phyloP scores from a whole-genome alignment of 2,888 invertebrate species.

The Drosophila rubida region DNA sequence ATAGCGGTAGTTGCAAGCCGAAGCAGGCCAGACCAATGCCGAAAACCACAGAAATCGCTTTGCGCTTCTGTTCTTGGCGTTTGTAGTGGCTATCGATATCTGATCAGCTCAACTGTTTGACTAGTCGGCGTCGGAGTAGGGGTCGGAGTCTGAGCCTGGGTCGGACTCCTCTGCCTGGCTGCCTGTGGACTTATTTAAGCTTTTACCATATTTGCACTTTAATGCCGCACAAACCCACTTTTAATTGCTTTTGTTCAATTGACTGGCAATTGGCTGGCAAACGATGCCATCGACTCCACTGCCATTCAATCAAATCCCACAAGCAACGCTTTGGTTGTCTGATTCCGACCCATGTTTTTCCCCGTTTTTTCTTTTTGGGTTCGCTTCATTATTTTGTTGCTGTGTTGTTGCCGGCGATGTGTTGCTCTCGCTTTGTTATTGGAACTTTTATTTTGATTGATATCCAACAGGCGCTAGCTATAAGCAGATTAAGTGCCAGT shows the following conservation, averaged over 20 bases:
- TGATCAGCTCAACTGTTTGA: constrained; percentile 42
- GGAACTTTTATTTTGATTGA: constrained; percentile 68
- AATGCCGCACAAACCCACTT: constrained; percentile 79
- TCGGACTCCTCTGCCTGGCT: not conserved
- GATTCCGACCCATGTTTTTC: constrained; percentile 31
- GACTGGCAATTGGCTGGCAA: constrained; percentile 70
- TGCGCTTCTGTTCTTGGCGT: constrained; percentile 28
- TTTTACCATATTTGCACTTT: constrained; percentile 69
- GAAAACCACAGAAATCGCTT: constrained; percentile 69
- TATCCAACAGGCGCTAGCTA: constrained; percentile 57
- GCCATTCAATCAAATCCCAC: constrained; percentile 66
- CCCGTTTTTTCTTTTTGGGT: not conserved
- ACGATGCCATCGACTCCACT: constrained; percentile 14
- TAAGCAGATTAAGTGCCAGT: constrained; percentile 73
- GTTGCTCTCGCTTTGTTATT: constrained; percentile 53
- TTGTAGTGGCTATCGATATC: constrained; percentile 41
- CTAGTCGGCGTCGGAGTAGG: not conserved
- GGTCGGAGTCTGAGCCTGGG: too few species aligned
- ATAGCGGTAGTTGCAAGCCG: constrained; percentile 5
- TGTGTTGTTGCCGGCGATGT: constrained; percentile 16
- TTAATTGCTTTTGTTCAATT: constrained; percentile 84
- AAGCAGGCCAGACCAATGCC: constrained; percentile 24
- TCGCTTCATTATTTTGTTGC: constrained; percentile 13
- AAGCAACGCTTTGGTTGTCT: constrained; percentile 55
- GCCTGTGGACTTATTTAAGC: constrained; percentile 67